Percentiles rank a stretch among this genome's conserved stretches.
These are phyloP conservation scores for Hippocampus zosterae DNA, from an alignment of 2,113 vertebrate genomes.

Conservation along the genomic window DNA sequence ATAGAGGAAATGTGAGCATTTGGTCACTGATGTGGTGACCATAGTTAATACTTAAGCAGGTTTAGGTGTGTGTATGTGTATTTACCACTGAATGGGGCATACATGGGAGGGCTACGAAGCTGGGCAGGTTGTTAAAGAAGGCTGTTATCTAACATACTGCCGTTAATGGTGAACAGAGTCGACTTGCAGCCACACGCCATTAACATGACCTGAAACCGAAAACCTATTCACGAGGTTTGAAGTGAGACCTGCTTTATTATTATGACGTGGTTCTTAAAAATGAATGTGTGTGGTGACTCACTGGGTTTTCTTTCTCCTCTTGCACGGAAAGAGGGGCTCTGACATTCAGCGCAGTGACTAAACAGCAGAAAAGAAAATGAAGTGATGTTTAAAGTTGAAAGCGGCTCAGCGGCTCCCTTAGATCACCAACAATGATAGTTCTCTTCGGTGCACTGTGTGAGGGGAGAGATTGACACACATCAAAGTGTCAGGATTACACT, in stretches of 20 bases:
- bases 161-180: constrained; percentile 24
- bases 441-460: constrained; percentile 24
- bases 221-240: constrained; percentile 8
- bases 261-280: constrained; percentile 24
- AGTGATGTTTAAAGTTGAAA: constrained; percentile 42
- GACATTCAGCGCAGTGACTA: constrained; percentile 22
- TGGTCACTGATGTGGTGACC: constrained; percentile 40
- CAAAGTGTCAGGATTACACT: constrained; percentile 53
- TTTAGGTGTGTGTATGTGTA: constrained; percentile 22
- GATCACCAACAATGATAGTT: constrained; percentile 42
- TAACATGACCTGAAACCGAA: constrained; percentile 12
- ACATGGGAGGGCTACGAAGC: constrained; percentile 24
- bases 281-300: constrained; percentile 40
- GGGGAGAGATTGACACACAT: constrained; percentile 38
- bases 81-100: constrained; percentile 12
- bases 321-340: constrained; percentile 25
- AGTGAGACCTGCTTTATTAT: constrained; percentile 26
- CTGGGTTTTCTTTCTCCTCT: constrained; percentile 7
- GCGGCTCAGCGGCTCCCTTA: constrained; percentile 26
- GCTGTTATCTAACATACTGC: constrained; percentile 22
- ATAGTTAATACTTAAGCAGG: constrained; percentile 61
- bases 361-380: constrained; percentile 27
- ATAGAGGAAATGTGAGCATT: constrained; percentile 29
- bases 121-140: constrained; percentile 17
- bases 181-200: constrained; percentile 44